Evolutionary conservation across 1,140 invertebrate genomes (phyloP), one percentile per base, ranked within the genome.

Genomic region (Drosophila melanogaster): DNA sequence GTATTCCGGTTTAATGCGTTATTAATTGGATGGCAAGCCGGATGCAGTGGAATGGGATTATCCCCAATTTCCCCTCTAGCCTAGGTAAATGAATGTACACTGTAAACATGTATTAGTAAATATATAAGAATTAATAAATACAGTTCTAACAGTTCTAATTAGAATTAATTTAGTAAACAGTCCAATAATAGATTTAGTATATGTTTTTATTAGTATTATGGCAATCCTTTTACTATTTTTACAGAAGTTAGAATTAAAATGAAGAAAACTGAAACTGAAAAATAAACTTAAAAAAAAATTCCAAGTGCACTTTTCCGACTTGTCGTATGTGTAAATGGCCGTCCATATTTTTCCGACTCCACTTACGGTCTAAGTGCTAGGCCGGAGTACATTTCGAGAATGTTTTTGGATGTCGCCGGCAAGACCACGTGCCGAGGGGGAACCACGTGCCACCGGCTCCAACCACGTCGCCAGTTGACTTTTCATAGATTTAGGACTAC

Each of bases 401-500:
- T 43, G 59, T 24, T 37, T 66, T 67, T 10, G 46, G 15, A 51
- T 76, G 56, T 77, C 67, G 57, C 57, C 58, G 41, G 30, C 40
- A 66, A 51, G 33, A 76, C 50, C 76, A 85, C 81, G 81, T 85
- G 73, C 80, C 37, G 41, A 61, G 65, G 75, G 50, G 38, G 50
- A 50, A 80, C 53, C 53, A 61, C 81, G 81, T 86, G 81, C 74
- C 64, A 46, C 61, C 49, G 57, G 53, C 30, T 11, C 24, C 73
- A 69, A 37, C 77, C 81, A 85, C 81, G 81, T 74, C 73, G 60
- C 61, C 79, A 74, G 73, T 72, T 86, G 81, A 86, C 81, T 87
- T 81, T 75, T 81, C 83, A 87, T 87, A 81, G 81, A 86, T 86
- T 87, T 86, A 86, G 75, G 55, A 86, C 83, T 78, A 81, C 81